phyloP scores from a whole-genome alignment of 2,888 invertebrate genomes.

The Hypolimnas misippus region DNA sequence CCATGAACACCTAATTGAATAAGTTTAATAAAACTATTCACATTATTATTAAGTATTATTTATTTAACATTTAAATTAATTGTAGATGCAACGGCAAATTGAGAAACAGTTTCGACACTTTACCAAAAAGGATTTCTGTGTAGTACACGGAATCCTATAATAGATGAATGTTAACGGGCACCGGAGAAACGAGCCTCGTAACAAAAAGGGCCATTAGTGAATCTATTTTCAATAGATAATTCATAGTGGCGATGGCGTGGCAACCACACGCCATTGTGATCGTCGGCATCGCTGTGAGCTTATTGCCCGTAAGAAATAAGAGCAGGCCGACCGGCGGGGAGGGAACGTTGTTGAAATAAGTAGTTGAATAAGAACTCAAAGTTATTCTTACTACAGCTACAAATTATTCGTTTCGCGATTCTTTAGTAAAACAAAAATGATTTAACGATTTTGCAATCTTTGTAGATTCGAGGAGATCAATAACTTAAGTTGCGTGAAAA shows the following conservation, averaged over 20 bases:
- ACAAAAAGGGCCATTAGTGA: constrained; percentile 27
- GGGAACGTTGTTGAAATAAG: not conserved
- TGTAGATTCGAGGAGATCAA: too few species aligned
- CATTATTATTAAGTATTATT: not conserved
- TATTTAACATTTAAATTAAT: not conserved
- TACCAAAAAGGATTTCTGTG: not conserved
- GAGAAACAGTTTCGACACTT: too few species aligned
- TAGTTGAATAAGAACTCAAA: not conserved
- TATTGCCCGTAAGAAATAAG: not conserved
- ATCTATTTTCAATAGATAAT: constrained; percentile 28
- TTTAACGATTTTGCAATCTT: too few species aligned
- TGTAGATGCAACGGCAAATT: not conserved
- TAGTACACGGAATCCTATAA: not conserved
- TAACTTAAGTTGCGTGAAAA: too few species aligned
- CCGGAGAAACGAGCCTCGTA: not conserved
- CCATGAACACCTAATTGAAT: too few species aligned
- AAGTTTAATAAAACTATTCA: too few species aligned
- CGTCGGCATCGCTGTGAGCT: not conserved
- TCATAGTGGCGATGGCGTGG: constrained; percentile 11
- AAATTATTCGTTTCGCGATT: too few species aligned
- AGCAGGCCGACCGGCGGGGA: too few species aligned
- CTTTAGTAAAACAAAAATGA: too few species aligned
- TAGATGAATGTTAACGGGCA: constrained; percentile 3
- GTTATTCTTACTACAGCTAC: too few species aligned
- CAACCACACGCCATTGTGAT: constrained; percentile 18